Base-by-base conservation (phyloP, 2,888 invertebrate genomes). In the Agonopterix arenella region DNA sequence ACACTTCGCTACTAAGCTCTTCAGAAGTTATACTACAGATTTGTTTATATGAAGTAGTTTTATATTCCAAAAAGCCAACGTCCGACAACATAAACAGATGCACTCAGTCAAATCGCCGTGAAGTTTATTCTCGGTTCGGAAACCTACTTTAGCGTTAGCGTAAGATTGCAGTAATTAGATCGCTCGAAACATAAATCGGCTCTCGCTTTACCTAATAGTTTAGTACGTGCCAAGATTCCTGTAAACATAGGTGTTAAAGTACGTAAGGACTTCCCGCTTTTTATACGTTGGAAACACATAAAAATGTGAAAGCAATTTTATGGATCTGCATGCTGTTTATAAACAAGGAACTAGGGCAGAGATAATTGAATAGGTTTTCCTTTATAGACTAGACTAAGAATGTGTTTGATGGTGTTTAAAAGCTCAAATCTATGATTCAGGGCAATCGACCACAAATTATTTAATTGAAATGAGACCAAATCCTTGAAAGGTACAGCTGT, bases 91-190 rank as follows among this genome's bases (percentile, higher is more conserved):
- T 72, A 77, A 76, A 77, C 73, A 75, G 73, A 70, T 68, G 64
- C 64, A 66, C 59, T 56, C 54, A 61, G 62, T 65, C 64, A 70
- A 71, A 62, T 68, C 61, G 62, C 66, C 58, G 42, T 38, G 66
- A 56, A 50, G 46, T 56, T 59, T 76, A 77, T 73, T 76, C 76
- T 69, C 68, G 62, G 43, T 43, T 59, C 58, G 49, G 56, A 73
- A 43, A 72, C 73, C 74, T 68, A 74, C 70, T 76, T 68, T 59
- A 52, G 52, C 55, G 64, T 62, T 59, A 52, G 52, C 55, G 64
- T 62, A 63, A 64, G 66, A 73, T 74, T 68, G 71, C 60, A 59
- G 72, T 77, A 80, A 82, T 79, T 74, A 73, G 74, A 78, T 62
- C 71, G 65, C 52, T 54, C 55, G 64, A 63, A 69, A 71, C 66